Evolutionary conservation across 2,888 invertebrate genomes (phyloP), one percentile per base, ranked within the genome.

Genomic region (Abrostola tripartita): DNA sequence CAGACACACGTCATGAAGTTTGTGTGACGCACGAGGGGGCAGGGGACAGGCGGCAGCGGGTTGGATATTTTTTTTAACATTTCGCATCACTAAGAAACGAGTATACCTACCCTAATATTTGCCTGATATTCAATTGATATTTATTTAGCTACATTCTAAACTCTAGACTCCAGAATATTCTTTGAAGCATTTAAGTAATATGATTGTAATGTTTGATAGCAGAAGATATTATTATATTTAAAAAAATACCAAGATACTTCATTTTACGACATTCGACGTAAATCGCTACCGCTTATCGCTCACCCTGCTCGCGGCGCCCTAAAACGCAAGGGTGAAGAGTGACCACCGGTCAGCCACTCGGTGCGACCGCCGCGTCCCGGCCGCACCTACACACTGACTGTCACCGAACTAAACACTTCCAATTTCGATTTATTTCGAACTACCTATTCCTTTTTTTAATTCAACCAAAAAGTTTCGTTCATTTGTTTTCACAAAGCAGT

Each of bases 271-370:
- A n/a, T n/a, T n/a, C 35, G 5, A 37, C 37, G 37, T 42, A 36
- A 41, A 41, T 49, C 72, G 72, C 72, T 61, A 36, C n/a, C 36
- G 54, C 61, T 51, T 11, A 24, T 58, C 0, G 1, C 44, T 40
- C 37, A 6, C 7, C 9, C 36, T 41, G 47, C 42, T 41, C 14
- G 42, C 50, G 55, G 12, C 65, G 50, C 68, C 70, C 74, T 47
- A 69, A 76, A 78, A 64, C 65, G 78, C 62, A 71, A 74, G 76
- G 79, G 79, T 78, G 74, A 67, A 68, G 70, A 69, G 68, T 74
- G 67, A 35, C 70, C 74, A 71, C 67, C 62, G 68, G 71, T 65
- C 74, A 71, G 71, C 60, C 79, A 79, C 76, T 77, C 70, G 71
- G 44, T 24, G 61, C 72, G 74, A 51, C 69, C 67, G 61, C 51